A percentile compares a stretch with the other conserved stretches of the same genome.
phyloP scores from a whole-genome alignment of 2,113 vertebrate genomes.

The Balaenoptera acutorostrata region DNA sequence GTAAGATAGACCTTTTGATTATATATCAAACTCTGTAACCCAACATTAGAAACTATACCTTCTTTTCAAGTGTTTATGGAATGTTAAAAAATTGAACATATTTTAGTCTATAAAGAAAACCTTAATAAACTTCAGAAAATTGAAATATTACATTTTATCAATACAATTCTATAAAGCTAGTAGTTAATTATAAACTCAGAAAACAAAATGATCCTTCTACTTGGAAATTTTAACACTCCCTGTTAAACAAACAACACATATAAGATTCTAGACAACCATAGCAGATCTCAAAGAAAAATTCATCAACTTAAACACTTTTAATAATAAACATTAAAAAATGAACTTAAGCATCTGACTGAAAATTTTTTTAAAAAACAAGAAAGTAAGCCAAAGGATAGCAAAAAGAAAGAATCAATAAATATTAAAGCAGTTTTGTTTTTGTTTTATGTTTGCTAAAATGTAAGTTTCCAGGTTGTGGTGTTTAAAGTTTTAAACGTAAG shows the following conservation, averaged over 20 bases:
- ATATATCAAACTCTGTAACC: neutral
- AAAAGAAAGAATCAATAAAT: neutral
- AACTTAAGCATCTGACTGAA: neutral
- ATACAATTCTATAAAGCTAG: neutral
- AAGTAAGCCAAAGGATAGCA: neutral
- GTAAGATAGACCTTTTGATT: neutral
- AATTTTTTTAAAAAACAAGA: neutral
- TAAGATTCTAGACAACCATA: neutral
- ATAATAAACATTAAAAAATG: neutral
- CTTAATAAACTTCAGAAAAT: neutral
- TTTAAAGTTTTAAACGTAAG: conserved; percentile 24
- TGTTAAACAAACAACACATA: neutral
- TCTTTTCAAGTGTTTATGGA: neutral
- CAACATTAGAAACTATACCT: neutral
- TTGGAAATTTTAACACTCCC: neutral
- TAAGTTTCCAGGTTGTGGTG: neutral
- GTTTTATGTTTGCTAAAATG: conserved; percentile 12
- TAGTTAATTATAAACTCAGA: neutral
- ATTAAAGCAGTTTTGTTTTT: neutral
- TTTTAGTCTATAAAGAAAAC: neutral
- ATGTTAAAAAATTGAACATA: neutral
- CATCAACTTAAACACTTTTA: neutral
- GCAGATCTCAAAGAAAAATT: neutral
- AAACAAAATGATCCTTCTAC: neutral
- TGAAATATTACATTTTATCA: neutral